Evolutionary conservation across 2,888 invertebrate genomes (phyloP), one percentile per base, ranked within the genome.

Genomic region (Priocnemis perturbator): DNA sequence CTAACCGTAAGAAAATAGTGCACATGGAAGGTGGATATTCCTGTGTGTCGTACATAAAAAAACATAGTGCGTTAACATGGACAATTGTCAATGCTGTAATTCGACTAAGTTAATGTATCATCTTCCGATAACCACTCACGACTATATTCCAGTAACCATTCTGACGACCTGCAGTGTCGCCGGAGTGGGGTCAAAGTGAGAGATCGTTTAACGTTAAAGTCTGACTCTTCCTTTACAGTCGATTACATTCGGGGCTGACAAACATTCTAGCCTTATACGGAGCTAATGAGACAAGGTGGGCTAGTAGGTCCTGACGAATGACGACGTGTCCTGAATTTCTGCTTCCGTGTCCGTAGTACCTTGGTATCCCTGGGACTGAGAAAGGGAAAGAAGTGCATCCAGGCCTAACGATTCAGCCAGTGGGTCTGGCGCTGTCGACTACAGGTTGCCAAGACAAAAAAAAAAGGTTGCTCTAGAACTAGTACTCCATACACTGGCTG

Each of bases 331-430:
- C 78, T 87, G 86, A 66, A 85, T 84, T 21, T 85, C 86, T 66
- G 82, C 83, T 60, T 86, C 86, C 45, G 83, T 85, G 74, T 88
- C 87, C 60, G 82, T 77, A 56, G 74, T 84, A 74, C 84, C 85
- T 72, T 84, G 85, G 83, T 85, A 86, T 78, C 83, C 85, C 85
- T 87, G 86, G 74, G 86, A 82, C 81, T 87, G 85, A 80, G 86
- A 87, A 84, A 87, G 83, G 74, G 85, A 88, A 83, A 88, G 81
- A 85, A 87, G 86, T 84, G 87, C 87, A 84, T 86, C 88, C 85
- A 86, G 81, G 74, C 85, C 86, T 79, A 84, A 86, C 77, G 84
- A 85, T 79, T 85, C 84, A 58, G 81, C 81, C 78, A 82, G 72
- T 60, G 78, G 81, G 74, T 83, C 84, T 78, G 82, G 77, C 71